Percentiles rank a stretch among this genome's conserved stretches.
phyloP scores from a whole-genome alignment of 2,113 vertebrate genomes.

The Dromiciops gliroides region DNA sequence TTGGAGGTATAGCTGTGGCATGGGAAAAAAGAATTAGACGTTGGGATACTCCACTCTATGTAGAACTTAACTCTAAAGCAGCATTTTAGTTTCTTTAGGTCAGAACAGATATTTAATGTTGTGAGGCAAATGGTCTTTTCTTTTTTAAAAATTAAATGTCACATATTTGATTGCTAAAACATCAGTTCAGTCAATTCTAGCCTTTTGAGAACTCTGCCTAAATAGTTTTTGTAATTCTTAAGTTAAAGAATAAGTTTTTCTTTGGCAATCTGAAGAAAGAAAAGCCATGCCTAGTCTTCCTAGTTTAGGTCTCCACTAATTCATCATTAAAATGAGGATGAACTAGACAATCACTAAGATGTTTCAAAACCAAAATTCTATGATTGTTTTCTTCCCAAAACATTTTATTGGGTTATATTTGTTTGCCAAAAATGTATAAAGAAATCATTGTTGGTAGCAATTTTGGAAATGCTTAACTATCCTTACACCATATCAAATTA shows the following conservation, averaged over 20 bases:
- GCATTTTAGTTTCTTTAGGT: neutral
- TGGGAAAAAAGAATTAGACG: neutral
- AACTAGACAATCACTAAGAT: neutral
- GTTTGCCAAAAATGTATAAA: neutral
- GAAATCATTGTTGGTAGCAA: neutral
- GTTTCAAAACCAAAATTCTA: neutral
- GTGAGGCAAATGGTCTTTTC: neutral
- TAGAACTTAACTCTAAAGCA: neutral
- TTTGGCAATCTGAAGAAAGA: neutral
- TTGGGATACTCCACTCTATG: neutral
- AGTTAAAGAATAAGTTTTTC: neutral
- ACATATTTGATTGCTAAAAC: neutral
- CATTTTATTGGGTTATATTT: neutral
- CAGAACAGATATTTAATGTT: neutral
- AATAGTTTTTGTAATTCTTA: neutral
- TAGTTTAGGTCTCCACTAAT: neutral
- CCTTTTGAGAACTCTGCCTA: neutral
- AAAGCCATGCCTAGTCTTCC: neutral
- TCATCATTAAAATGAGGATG: neutral
- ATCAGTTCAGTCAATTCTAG: neutral
- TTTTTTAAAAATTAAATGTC: neutral
- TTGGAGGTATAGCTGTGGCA: neutral
- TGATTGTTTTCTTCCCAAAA: neutral
- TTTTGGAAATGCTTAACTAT: neutral
- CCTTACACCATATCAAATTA: neutral